Evolutionary conservation across 35 echinoderm and acorn worm species (phyloP).

Genomic region (Heliocidaris tuberculata): DNA sequence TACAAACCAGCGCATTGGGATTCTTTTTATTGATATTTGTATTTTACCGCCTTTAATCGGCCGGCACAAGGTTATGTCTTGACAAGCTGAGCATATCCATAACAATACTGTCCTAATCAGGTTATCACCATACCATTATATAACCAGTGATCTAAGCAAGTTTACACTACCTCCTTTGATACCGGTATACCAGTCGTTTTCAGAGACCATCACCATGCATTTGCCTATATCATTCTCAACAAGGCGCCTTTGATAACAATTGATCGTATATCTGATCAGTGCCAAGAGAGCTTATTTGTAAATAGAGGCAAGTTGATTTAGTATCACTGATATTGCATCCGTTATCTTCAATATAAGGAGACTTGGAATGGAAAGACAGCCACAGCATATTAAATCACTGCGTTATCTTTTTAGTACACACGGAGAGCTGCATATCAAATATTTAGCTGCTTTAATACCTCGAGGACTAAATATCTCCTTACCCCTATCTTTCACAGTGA

Average conservation of each 20-base stretch:
- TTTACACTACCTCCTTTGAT: constrained; percentile 23
- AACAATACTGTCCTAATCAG: constrained; percentile 28
- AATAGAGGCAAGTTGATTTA: not conserved
- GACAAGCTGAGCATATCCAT: not conserved
- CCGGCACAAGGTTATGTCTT: not conserved
- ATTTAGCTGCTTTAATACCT: constrained; percentile 28
- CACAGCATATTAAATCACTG: not conserved
- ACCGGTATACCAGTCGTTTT: not conserved
- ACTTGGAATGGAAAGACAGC: not conserved
- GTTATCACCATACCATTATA: not conserved
- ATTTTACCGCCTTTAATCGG: not conserved
- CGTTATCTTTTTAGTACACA: constrained; percentile 25
- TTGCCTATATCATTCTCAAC: not conserved
- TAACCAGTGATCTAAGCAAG: not conserved
- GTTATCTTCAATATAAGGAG: not conserved
- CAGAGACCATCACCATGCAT: not conserved
- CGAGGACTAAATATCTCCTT: not conserved
- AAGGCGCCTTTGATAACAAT: not conserved
- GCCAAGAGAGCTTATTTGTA: constrained; percentile 15
- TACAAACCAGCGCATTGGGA: not conserved
- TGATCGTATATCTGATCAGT: not conserved
- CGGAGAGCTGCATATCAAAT: constrained; percentile 9
- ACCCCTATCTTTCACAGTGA: not conserved
- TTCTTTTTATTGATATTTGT: not conserved
- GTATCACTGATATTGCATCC: not conserved